phyloP scores from a whole-genome alignment of 2,888 invertebrate species.

The Gastrophysa polygoni region DNA sequence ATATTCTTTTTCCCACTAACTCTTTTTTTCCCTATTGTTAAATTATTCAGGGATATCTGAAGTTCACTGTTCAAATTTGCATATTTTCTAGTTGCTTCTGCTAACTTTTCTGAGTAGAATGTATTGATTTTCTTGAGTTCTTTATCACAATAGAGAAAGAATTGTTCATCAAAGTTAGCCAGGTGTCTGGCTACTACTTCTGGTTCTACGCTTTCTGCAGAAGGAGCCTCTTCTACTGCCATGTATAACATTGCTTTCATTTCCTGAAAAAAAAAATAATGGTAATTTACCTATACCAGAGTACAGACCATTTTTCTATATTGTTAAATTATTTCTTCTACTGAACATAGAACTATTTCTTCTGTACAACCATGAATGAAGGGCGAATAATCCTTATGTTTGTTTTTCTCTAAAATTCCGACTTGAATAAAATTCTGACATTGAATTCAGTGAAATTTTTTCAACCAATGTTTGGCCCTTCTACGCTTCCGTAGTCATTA shows the following conservation, averaged over 20 bases:
- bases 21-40: slow-evolving; percentile 49
- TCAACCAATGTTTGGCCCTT: no score
- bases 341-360: no score
- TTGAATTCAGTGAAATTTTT: no score
- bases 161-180: slow-evolving; percentile 82
- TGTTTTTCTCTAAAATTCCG: no score
- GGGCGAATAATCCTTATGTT: no score
- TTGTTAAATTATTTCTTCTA: no score
- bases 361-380: no score
- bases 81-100: slow-evolving; percentile 84
- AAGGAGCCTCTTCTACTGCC: slow-evolving; percentile 78
- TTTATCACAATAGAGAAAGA: slow-evolving; percentile 83
- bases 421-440: no score
- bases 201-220: slow-evolving; percentile 74
- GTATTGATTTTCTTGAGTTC: slow-evolving; percentile 88
- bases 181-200: slow-evolving; percentile 74
- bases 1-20: slow-evolving; percentile 51
- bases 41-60: slow-evolving; percentile 58
- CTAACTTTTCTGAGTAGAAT: slow-evolving; percentile 87
- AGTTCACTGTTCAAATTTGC: slow-evolving; percentile 76
- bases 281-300: no score
- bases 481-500: no score
- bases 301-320: no score
- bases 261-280: slow-evolving; percentile 61
- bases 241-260: slow-evolving; percentile 85